Percentiles rank a stretch among this genome's conserved stretches.
Evolutionary conservation across 1,140 invertebrate species (phyloP).

Genomic region (Propsilocerus akamusi): DNA sequence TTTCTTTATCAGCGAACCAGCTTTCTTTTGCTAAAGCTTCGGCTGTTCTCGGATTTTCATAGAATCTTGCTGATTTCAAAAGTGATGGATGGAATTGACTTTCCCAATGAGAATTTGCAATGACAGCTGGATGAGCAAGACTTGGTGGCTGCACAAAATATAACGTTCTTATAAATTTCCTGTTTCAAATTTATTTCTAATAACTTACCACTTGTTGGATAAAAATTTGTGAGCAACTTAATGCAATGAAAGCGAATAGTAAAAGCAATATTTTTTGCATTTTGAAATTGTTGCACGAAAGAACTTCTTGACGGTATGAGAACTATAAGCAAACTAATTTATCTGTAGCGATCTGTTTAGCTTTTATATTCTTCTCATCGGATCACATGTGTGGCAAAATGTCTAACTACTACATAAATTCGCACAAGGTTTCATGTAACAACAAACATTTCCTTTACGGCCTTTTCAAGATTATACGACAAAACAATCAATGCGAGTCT

Average conservation of each 20-base stretch:
- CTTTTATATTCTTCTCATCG: too few relatives aligned
- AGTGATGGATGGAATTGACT: constrained; percentile 36
- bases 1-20: constrained; percentile 53
- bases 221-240: neutral
- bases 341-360: too few relatives aligned
- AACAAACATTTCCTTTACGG: too few relatives aligned
- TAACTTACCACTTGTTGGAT: neutral
- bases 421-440: too few relatives aligned
- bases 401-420: too few relatives aligned
- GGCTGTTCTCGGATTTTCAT: constrained; percentile 51
- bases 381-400: too few relatives aligned
- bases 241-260: neutral
- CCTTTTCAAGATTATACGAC: too few relatives aligned
- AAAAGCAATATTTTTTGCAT: neutral
- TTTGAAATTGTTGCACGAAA: neutral
- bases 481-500: too few relatives aligned
- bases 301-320: too few relatives aligned
- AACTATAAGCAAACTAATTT: too few relatives aligned
- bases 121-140: constrained; percentile 34
- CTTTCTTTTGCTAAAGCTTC: constrained; percentile 50
- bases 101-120: constrained; percentile 35
- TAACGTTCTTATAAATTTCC: neutral
- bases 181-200: neutral
- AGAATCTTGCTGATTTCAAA: constrained; percentile 44
- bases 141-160: constrained; percentile 3